Conservation (phyloP, 2,888 invertebrate genomes). For the Apomyelois bistriatella region DNA sequence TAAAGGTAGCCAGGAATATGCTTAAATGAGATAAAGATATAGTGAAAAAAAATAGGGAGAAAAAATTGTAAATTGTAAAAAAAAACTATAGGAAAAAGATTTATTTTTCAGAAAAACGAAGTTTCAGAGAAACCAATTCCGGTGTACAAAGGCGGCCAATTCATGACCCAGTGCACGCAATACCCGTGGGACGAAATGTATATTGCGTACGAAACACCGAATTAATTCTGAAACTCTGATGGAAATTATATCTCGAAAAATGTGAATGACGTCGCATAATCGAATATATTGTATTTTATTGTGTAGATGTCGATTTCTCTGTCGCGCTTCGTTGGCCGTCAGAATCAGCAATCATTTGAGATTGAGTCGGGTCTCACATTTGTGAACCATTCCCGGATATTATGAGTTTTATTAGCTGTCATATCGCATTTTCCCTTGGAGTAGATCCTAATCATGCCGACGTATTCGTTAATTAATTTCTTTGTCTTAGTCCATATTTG, state of each 20-base stretch:
- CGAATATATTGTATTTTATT: conserved; percentile 33
- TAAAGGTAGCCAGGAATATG: too few relatives aligned
- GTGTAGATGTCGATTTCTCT: conserved; percentile 33
- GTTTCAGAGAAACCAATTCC: conserved; percentile 63
- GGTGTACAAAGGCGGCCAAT: conserved; percentile 58
- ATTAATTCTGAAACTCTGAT: conserved; percentile 37
- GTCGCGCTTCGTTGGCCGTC: conserved; percentile 6
- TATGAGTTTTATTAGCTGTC: conserved; percentile 61
- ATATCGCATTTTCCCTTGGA: conserved; percentile 34
- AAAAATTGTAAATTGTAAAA: too few relatives aligned
- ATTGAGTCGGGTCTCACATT: conserved; percentile 57
- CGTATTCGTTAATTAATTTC: conserved; percentile 17
- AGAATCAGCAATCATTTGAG: conserved; percentile 38
- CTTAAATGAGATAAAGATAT: too few relatives aligned
- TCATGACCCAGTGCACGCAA: conserved; percentile 51
- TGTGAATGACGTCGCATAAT: conserved; percentile 29
- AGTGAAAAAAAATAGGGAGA: too few relatives aligned
- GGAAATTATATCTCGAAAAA: conserved; percentile 19
- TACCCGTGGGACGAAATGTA: conserved; percentile 28
- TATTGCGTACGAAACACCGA: conserved; percentile 31
- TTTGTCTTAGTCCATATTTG: conserved; percentile 12
- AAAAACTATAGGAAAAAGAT: too few relatives aligned
- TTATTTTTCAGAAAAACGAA: conserved; percentile 20
- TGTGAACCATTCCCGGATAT: conserved; percentile 41
- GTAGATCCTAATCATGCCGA: conserved; percentile 9